A percentile compares a stretch with the other conserved stretches of the same genome.
Evolutionary conservation across 2,888 invertebrate genomes (phyloP).

Genomic region (Pteria penguin): DNA sequence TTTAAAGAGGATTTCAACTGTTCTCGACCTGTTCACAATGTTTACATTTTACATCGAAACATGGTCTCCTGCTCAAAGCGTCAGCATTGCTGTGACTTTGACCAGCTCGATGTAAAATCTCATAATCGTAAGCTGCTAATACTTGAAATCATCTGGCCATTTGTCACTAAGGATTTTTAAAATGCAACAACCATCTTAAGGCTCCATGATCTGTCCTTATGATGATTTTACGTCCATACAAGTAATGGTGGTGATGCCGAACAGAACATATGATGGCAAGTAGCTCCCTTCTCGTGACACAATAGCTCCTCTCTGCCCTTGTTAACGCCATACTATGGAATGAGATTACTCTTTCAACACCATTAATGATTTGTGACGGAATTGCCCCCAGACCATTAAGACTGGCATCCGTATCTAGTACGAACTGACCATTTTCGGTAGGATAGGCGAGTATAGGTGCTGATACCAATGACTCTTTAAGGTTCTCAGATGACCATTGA

Average conservation of each 20-base stretch:
- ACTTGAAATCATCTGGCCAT: constrained; percentile 5
- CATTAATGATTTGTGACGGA: constrained; percentile 33
- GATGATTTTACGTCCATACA: constrained; percentile 19
- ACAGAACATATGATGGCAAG: constrained; percentile 18
- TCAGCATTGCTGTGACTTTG: constrained; percentile 40
- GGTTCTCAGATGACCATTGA: constrained; percentile 34
- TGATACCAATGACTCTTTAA: constrained; percentile 35
- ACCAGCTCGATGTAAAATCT: constrained; percentile 37
- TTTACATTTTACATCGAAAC: neutral
- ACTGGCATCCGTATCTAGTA: too few relatives aligned
- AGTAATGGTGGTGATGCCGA: constrained; percentile 29
- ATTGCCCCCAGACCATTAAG: constrained; percentile 41
- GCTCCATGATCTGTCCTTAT: constrained; percentile 38
- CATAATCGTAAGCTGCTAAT: constrained; percentile 38
- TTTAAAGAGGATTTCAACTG: neutral
- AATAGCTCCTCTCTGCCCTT: constrained; percentile 23
- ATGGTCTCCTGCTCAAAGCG: constrained; percentile 36
- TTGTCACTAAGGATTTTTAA: constrained; percentile 42
- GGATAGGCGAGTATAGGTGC: constrained; percentile 53
- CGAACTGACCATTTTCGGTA: constrained; percentile 15
- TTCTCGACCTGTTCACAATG: neutral
- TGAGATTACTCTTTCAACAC: constrained; percentile 37
- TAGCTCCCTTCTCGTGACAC: constrained; percentile 27
- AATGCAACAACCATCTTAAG: constrained; percentile 38
- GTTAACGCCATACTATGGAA: constrained; percentile 36